Base-by-base conservation (phyloP, 2,888 invertebrate species). In the Aquatica leii region DNA sequence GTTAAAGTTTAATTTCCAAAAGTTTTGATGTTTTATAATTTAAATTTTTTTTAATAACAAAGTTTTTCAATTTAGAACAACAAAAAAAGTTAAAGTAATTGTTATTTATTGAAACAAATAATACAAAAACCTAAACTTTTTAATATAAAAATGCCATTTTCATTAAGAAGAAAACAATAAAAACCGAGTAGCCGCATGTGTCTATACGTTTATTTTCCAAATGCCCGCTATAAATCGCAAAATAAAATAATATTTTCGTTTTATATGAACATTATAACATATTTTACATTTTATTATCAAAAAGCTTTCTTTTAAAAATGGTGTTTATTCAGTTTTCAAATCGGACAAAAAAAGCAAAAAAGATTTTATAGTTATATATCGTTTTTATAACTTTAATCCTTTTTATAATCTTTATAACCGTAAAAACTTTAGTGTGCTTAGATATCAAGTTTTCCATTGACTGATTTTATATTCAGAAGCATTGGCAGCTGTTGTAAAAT, bases 381-480 rank as follows among this genome's bases (percentile, higher is more conserved):
- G 43, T 37, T 59, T 62, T 62, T 62, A 62, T 57, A 62, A 62
- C 62, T 62, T 62, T 62, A 62, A 62, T 62, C 62, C 62, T 62
- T 58, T 62, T 62, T 62, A 62, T 62, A 62, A 62, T 62, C 62
- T 62, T 62, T 62, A 57, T 52, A 62, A 52, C 57, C 35, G 62
- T 58, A 62, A 62, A 51, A 57, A 62, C 62, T 62, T 62, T 62
- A 62, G 62, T 62, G 37, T 62, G 62, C 62, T 62, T 62, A 58
- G 62, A 62, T 62, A 62, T 62, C 53, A 62, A 62, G 57, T 62
- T 62, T 62, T 50, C 57, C 57, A 57, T 57, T 62, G 57, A 57
- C 62, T 52, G 62, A 62, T 62, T 62, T 62, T 51, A 62, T 62
- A 62, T 62, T 62, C 62, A 62, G 57, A 56, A 57, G 40, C 62